These are phyloP conservation scores for Adela reaumurella DNA, from an alignment of 2,888 invertebrate species.

Conservation along the genomic window DNA sequence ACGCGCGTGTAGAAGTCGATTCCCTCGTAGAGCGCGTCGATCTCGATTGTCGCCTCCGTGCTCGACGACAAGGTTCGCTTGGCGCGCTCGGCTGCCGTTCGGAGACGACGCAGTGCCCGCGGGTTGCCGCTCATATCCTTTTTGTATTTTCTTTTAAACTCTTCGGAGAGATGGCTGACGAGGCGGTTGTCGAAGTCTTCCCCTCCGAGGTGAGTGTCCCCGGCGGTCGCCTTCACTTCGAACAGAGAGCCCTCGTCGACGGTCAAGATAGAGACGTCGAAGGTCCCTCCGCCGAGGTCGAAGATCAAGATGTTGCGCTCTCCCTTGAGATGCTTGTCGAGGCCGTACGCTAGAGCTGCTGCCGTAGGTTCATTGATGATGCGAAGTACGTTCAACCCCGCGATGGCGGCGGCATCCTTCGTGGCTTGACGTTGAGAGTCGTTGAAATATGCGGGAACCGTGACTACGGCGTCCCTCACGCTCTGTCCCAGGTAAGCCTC, in stretches of 20 bases:
- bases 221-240: slow-evolving; percentile 78
- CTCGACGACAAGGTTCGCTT: slow-evolving; percentile 75
- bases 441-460: slow-evolving; percentile 78
- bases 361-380: slow-evolving; percentile 83
- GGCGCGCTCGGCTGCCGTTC: slow-evolving; percentile 75
- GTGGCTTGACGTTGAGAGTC: slow-evolving; percentile 74
- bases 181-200: slow-evolving; percentile 67
- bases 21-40: slow-evolving; percentile 71
- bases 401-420: slow-evolving; percentile 77
- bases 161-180: slow-evolving; percentile 63
- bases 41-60: slow-evolving; percentile 71
- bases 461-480: slow-evolving; percentile 72
- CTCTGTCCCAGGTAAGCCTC: slow-evolving; percentile 62
- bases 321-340: slow-evolving; percentile 63
- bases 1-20: slow-evolving; percentile 66
- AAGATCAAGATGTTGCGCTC: slow-evolving; percentile 64
- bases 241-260: slow-evolving; percentile 74
- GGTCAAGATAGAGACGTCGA: slow-evolving; percentile 79
- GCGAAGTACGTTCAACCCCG: slow-evolving; percentile 74
- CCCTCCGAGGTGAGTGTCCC: slow-evolving; percentile 80
- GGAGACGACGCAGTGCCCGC: slow-evolving; percentile 64
- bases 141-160: slow-evolving; percentile 67
- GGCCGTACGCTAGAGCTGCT: slow-evolving; percentile 69
- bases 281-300: slow-evolving; percentile 65
- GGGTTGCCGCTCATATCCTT: slow-evolving; percentile 66